Percentiles rank a stretch among this genome's conserved stretches.
phyloP scores from a whole-genome alignment of 2,797 vertebrate genomes.

The Acropternis orthonyx region DNA sequence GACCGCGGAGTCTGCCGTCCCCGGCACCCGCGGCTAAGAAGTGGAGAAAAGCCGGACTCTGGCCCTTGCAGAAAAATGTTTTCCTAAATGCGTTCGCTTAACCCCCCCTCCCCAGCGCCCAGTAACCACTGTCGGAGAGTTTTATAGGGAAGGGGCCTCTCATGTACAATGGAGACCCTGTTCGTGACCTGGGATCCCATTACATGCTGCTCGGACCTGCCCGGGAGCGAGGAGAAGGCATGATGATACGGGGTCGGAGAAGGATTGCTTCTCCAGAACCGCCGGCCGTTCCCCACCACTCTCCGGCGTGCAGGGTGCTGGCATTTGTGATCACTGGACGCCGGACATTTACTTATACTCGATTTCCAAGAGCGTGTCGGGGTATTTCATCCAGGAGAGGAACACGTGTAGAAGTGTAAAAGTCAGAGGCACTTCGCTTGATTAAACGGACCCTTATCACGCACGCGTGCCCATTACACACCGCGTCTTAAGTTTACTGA shows the following conservation, averaged over 20 bases:
- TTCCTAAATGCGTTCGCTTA: not conserved
- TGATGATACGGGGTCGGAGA: not conserved
- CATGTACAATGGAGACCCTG: conserved; percentile 23
- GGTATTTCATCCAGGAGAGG: not conserved
- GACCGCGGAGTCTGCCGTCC: not conserved
- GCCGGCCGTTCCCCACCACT: not conserved
- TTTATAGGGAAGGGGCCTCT: conserved; percentile 34
- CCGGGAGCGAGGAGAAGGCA: not conserved
- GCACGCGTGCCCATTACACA: not conserved
- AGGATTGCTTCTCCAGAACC: not conserved
- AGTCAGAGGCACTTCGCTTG: not conserved
- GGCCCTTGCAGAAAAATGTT: not conserved
- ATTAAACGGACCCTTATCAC: not conserved
- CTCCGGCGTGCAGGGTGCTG: not conserved
- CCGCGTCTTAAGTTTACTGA: not conserved
- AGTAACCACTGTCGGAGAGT: not conserved
- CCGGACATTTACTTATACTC: not conserved
- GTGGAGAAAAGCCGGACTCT: not conserved
- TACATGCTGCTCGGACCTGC: conserved; percentile 27
- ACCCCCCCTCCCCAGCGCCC: not conserved
- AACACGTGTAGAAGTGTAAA: not conserved
- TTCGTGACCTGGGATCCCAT: conserved; percentile 26
- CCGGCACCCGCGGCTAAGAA: not conserved
- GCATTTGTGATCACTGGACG: not conserved
- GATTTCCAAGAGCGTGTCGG: not conserved